A percentile compares a stretch with the other conserved stretches of the same genome.
Evolutionary conservation across 2,113 vertebrate species (phyloP).

Genomic region (Cyprinus carpio): DNA sequence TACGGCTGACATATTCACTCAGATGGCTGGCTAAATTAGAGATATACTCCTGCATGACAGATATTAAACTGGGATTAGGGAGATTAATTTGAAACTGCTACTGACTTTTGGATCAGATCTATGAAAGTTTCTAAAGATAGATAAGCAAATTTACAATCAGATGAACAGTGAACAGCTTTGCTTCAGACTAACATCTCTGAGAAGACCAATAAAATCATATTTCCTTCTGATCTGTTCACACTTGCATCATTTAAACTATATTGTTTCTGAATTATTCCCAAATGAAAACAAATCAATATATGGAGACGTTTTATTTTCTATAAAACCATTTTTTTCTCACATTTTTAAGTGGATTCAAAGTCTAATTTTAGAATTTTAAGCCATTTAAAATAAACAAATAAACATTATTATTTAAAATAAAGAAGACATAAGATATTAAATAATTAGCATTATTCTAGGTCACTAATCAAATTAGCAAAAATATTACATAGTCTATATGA

Average conservation of each 20-base stretch:
- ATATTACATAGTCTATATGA: neutral
- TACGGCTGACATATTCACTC: constrained; percentile 64
- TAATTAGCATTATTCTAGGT: neutral
- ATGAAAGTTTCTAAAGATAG: constrained; percentile 74
- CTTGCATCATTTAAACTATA: constrained; percentile 47
- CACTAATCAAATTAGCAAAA: neutral
- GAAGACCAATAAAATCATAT: constrained; percentile 56
- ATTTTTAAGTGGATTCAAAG: neutral
- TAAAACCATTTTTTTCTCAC: too few species aligned
- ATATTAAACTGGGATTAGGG: constrained; percentile 77
- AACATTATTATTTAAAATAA: neutral
- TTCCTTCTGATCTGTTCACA: constrained; percentile 63
- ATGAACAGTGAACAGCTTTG: constrained; percentile 72
- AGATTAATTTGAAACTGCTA: constrained; percentile 78
- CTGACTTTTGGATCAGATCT: constrained; percentile 76
- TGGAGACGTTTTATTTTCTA: constrained; percentile 25
- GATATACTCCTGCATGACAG: constrained; percentile 71
- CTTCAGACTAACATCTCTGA: constrained; percentile 69
- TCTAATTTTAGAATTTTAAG: neutral
- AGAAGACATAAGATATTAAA: neutral
- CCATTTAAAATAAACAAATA: neutral
- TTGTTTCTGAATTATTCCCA: too few species aligned
- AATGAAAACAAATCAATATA: constrained; percentile 42
- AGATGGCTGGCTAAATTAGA: constrained; percentile 71
- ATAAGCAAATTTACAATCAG: constrained; percentile 74